Conservation (phyloP, 1,140 invertebrate genomes). For the Tetragonula clypearis region DNA sequence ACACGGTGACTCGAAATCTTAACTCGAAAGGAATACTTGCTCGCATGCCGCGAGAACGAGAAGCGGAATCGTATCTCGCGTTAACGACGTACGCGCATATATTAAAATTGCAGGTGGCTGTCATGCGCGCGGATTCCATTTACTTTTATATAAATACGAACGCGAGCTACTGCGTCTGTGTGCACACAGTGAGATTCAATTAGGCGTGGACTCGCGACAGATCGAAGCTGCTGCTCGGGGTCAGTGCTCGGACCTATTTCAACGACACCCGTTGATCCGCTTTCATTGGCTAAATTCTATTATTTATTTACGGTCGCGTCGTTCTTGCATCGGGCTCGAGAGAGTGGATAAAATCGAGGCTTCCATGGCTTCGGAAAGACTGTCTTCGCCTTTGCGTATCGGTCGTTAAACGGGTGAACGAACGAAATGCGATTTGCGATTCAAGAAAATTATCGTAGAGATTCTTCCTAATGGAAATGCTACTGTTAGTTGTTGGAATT, state of each 20-base stretch:
- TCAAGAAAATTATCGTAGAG: background rate
- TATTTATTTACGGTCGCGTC: conserved; percentile 64
- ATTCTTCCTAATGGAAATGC: background rate
- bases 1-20: background rate
- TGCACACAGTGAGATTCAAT: conserved; percentile 23
- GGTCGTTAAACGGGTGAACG: background rate
- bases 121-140: background rate
- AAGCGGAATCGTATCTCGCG: conserved; percentile 3
- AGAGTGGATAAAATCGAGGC: conserved; percentile 11
- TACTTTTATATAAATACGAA: background rate
- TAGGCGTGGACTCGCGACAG: conserved; percentile 45
- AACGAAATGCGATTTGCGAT: background rate
- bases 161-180: background rate
- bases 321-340: conserved; percentile 18
- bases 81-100: conserved; percentile 15
- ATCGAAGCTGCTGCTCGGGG: conserved; percentile 54
- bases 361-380: conserved; percentile 57
- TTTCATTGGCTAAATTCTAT: conserved; percentile 67
- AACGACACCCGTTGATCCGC: conserved; percentile 62
- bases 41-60: background rate
- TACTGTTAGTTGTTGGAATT: background rate
- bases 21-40: background rate
- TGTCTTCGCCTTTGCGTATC: background rate
- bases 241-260: conserved; percentile 72
- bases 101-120: conserved; percentile 43